These are phyloP conservation scores for Xyrichtys novacula DNA, from an alignment of 2,797 vertebrate genomes.

Conservation along the genomic window DNA sequence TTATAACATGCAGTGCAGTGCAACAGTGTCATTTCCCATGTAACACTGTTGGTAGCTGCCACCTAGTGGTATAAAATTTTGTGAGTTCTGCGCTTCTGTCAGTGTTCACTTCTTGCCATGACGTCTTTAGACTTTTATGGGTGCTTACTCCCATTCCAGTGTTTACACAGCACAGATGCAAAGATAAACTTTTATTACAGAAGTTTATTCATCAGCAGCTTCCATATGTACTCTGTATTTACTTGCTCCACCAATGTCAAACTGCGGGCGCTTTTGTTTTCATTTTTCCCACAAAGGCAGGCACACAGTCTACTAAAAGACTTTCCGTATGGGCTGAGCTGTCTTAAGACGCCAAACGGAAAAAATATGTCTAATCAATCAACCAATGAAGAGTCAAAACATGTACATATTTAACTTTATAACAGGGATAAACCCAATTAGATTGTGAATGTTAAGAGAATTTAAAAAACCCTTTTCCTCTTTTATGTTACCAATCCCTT, in stretches of 20 bases:
- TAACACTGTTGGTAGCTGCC: neutral
- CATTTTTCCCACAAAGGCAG: neutral
- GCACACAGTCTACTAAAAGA: neutral
- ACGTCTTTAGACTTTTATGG: neutral
- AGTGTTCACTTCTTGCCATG: neutral
- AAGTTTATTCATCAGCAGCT: neutral
- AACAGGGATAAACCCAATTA: too few species aligned
- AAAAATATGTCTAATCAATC: too few species aligned
- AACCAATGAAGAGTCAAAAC: too few species aligned
- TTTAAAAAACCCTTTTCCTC: too few species aligned
- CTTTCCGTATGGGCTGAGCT: neutral
- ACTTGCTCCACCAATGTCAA: slow-evolving; percentile 42
- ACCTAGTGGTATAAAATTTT: neutral
- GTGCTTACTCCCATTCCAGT: neutral
- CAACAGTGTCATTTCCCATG: neutral
- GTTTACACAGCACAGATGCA: slow-evolving; percentile 3
- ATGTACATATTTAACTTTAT: too few species aligned
- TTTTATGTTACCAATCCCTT: too few species aligned
- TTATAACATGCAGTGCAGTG: too few species aligned
- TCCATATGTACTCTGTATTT: slow-evolving; percentile 6
- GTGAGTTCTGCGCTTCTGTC: neutral
- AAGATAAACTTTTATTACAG: neutral
- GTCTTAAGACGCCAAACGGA: neutral
- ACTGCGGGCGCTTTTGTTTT: neutral
- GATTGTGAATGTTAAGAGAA: too few species aligned